phyloP scores from a whole-genome alignment of 2,888 invertebrate genomes.

The Oscheius sp. region DNA sequence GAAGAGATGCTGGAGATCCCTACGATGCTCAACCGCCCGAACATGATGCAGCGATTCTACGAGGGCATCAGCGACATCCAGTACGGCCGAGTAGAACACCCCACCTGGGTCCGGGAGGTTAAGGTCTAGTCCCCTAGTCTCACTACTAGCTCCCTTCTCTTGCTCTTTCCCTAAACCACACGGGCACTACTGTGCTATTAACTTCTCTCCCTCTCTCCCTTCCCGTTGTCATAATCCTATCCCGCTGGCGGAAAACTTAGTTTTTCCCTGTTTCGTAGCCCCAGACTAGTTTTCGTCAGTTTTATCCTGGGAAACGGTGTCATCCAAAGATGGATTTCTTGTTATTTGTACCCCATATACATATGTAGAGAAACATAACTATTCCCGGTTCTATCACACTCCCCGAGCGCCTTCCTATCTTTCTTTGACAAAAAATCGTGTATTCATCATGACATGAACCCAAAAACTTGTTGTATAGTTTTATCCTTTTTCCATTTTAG shows the following conservation, averaged over 20 bases:
- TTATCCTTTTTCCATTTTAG: constrained; percentile 2
- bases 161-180: constrained; percentile 2
- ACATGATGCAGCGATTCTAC: constrained; percentile 82
- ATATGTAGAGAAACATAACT: neutral
- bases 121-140: constrained; percentile 11
- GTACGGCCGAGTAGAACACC: constrained; percentile 31
- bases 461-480: neutral
- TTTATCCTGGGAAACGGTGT: constrained; percentile 25
- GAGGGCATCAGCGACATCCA: constrained; percentile 84
- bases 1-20: constrained; percentile 77
- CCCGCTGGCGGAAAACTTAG: constrained; percentile 32
- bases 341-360: neutral
- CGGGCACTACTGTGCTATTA: constrained; percentile 30
- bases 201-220: neutral
- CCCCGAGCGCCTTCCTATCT: neutral
- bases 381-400: neutral
- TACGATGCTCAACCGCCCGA: constrained; percentile 79
- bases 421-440: neutral
- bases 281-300: constrained; percentile 11
- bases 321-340: neutral
- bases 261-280: neutral
- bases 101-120: constrained; percentile 30
- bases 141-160: neutral
- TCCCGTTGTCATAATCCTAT: constrained; percentile 34
- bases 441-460: neutral